phyloP scores from a whole-genome alignment of 2,888 invertebrate species.

The Tuta absoluta region DNA sequence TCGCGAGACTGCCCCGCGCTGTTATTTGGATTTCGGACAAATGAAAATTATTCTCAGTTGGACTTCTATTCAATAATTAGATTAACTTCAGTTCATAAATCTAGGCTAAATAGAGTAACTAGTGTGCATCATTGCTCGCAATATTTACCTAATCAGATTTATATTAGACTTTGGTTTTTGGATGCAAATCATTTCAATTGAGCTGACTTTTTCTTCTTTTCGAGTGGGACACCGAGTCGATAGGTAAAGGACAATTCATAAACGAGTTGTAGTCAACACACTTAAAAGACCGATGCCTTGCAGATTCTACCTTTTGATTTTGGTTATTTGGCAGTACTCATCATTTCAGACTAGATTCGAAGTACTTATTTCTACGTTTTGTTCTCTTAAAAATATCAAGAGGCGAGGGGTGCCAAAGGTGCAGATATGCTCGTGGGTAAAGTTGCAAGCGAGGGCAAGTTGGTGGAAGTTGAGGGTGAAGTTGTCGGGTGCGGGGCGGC shows the following conservation, averaged over 20 bases:
- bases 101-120: neutral
- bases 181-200: too few relatives aligned
- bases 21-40: constrained; percentile 23
- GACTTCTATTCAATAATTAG: constrained; percentile 9
- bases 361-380: too few relatives aligned
- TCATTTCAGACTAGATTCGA: too few relatives aligned
- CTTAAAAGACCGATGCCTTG: too few relatives aligned
- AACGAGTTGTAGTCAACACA: too few relatives aligned
- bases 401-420: constrained; percentile 6
- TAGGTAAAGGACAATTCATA: too few relatives aligned
- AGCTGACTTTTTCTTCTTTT: too few relatives aligned
- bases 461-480: constrained; percentile 7
- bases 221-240: too few relatives aligned
- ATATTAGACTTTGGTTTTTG: too few relatives aligned
- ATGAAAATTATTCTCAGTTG: constrained; percentile 42
- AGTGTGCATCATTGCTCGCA: neutral
- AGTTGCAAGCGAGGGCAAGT: constrained; percentile 5
- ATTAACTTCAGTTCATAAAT: neutral
- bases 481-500: neutral
- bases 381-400: neutral
- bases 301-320: too few relatives aligned
- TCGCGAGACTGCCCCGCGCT: constrained; percentile 36
- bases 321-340: too few relatives aligned
- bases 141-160: too few relatives aligned
- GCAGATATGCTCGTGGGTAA: constrained; percentile 1